A percentile compares a stretch with the other conserved stretches of the same genome.
Evolutionary conservation across 2,113 vertebrate species (phyloP).

Genomic region (Cyanoramphus novaezelandiae): DNA sequence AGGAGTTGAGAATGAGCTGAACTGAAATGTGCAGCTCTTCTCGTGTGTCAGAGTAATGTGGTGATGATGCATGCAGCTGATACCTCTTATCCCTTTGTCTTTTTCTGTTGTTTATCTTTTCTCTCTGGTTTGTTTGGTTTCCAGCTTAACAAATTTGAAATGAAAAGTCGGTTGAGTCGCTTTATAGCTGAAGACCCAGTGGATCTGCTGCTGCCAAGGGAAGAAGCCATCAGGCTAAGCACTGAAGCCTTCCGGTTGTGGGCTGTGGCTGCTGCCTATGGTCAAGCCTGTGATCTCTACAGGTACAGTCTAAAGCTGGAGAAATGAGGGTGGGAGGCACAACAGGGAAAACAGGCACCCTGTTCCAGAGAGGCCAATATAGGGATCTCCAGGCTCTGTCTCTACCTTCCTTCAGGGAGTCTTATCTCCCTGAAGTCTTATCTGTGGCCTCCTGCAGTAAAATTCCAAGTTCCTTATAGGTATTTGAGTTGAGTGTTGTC

Average conservation of each 20-base stretch:
- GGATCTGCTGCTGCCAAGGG: conserved; percentile 81
- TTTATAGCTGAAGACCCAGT: conserved; percentile 83
- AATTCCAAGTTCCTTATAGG: not conserved
- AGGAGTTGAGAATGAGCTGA: not conserved
- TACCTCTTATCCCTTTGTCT: not conserved
- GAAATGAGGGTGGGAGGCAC: no score
- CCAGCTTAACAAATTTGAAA: conserved; percentile 74
- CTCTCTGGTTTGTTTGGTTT: not conserved
- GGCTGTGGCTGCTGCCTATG: conserved; percentile 87
- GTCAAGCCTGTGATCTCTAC: conserved; percentile 88
- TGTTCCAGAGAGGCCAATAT: not conserved
- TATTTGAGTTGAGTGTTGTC: not conserved
- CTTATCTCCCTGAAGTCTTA: not conserved
- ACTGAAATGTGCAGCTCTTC: not conserved
- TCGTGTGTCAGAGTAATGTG: not conserved
- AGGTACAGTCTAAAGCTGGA: conserved; percentile 69
- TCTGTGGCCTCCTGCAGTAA: not conserved
- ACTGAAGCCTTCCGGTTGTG: conserved; percentile 88
- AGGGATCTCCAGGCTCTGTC: not conserved
- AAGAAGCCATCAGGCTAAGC: conserved; percentile 82
- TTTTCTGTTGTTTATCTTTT: not conserved
- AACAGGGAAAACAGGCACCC: no score
- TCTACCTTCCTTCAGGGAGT: not conserved
- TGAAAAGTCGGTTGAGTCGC: conserved; percentile 81
- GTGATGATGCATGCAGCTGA: not conserved